Conservation (phyloP, 2,888 invertebrate genomes). For the Agriopis aurantiaria region DNA sequence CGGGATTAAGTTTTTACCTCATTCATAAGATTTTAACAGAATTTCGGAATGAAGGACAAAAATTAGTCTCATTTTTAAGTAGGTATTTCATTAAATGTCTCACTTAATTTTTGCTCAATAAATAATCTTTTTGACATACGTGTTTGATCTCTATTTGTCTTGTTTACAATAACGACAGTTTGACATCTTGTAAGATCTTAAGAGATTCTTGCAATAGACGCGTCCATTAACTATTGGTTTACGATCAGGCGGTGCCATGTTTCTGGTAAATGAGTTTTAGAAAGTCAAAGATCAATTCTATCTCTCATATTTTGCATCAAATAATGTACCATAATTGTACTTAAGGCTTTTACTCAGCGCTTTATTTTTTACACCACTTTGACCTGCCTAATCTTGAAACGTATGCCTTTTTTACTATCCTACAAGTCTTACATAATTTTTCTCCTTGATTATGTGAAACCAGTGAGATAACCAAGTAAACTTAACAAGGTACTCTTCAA, state of each 20-base stretch:
- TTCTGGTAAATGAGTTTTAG: background rate
- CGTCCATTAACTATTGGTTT: background rate
- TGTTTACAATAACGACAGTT: background rate
- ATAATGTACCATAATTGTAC: too few relatives aligned
- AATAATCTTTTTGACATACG: background rate
- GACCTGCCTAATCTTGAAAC: too few relatives aligned
- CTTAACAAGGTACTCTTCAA: too few relatives aligned
- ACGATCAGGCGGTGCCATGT: background rate
- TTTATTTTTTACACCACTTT: too few relatives aligned
- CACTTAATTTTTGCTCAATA: background rate
- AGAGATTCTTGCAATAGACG: background rate
- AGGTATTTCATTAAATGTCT: slow-evolving; percentile 30
- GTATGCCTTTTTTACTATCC: too few relatives aligned
- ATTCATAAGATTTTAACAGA: slow-evolving; percentile 41
- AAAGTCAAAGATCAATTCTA: too few relatives aligned
- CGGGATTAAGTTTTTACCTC: slow-evolving; percentile 47
- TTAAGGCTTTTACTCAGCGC: too few relatives aligned
- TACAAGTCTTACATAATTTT: too few relatives aligned
- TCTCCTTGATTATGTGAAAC: too few relatives aligned
- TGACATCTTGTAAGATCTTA: background rate
- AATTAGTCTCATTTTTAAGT: slow-evolving; percentile 34
- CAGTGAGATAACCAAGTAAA: too few relatives aligned
- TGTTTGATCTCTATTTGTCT: background rate
- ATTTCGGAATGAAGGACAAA: slow-evolving; percentile 32
- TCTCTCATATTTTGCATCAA: too few relatives aligned